A percentile compares a stretch with the other conserved stretches of the same genome.
These are phyloP conservation scores for Penaeus indicus DNA, from an alignment of 1,140 invertebrate genomes.

Conservation along the genomic window DNA sequence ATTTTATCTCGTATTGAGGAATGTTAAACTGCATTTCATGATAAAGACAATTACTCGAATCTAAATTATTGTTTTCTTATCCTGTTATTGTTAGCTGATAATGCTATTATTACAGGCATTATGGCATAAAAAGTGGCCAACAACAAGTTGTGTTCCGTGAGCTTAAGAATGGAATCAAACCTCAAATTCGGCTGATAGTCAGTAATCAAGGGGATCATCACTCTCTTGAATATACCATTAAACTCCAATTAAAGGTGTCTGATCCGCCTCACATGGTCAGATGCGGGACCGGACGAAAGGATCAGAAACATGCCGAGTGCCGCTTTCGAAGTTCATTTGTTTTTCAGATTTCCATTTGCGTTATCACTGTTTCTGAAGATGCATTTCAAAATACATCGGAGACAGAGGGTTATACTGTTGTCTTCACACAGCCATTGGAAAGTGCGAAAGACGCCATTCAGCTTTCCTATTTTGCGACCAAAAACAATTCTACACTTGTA, in stretches of 20 bases:
- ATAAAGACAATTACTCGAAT: slow-evolving; percentile 33
- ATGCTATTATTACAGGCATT: slow-evolving; percentile 30
- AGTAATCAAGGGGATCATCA: slow-evolving; percentile 29
- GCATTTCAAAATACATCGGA: too few relatives aligned
- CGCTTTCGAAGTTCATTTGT: background rate
- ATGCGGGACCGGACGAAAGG: slow-evolving; percentile 4
- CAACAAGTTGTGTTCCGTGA: slow-evolving; percentile 27
- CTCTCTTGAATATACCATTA: slow-evolving; percentile 29
- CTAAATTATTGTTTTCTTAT: slow-evolving; percentile 41
- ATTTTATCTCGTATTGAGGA: background rate
- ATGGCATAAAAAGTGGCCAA: slow-evolving; percentile 26
- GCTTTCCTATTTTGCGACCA: too few relatives aligned
- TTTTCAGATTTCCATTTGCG: too few relatives aligned
- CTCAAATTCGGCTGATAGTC: background rate
- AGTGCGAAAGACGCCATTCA: too few relatives aligned
- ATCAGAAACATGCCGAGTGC: background rate
- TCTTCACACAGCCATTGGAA: too few relatives aligned
- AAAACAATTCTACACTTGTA: too few relatives aligned
- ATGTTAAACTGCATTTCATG: slow-evolving; percentile 29
- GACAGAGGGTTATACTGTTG: too few relatives aligned
- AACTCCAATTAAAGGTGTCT: slow-evolving; percentile 42
- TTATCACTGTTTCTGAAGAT: too few relatives aligned
- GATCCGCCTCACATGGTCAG: slow-evolving; percentile 16
- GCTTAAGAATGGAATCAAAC: background rate
- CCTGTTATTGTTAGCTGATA: slow-evolving; percentile 36